A percentile compares a stretch with the other conserved stretches of the same genome.
These are phyloP conservation scores for Oophaga pumilio DNA, from an alignment of 2,113 vertebrate genomes.

Conservation along the genomic window DNA sequence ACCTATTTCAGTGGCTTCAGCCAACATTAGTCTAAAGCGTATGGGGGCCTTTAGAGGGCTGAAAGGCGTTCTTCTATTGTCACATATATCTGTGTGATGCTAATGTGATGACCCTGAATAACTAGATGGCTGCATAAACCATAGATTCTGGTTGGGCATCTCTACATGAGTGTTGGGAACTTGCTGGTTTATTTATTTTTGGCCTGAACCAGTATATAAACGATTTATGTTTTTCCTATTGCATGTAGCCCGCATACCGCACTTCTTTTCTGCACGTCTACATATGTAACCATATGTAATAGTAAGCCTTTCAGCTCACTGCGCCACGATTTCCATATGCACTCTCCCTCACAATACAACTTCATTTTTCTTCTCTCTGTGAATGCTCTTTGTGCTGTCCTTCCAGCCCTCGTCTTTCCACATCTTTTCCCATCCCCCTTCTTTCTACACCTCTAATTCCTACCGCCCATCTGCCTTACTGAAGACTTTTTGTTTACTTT, in stretches of 20 bases:
- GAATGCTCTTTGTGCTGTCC: constrained; percentile 35
- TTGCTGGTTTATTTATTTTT: background rate
- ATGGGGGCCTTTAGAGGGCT: no score
- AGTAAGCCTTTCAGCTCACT: background rate
- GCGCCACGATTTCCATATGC: background rate
- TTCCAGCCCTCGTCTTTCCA: background rate
- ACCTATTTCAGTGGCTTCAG: no score
- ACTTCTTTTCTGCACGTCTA: background rate
- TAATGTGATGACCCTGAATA: no score
- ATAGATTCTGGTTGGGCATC: no score
- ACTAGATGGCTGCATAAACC: no score
- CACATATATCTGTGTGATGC: no score
- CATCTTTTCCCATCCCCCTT: constrained; percentile 42
- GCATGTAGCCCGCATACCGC: background rate
- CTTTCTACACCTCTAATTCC: constrained; percentile 45
- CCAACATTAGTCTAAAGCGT: no score
- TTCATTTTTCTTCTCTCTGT: constrained; percentile 22
- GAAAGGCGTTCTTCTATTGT: no score
- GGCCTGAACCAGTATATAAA: background rate
- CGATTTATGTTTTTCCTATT: background rate
- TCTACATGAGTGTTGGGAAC: no score
- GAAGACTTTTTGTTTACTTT: constrained; percentile 44
- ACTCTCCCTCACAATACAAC: background rate
- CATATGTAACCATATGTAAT: background rate
- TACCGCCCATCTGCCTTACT: constrained; percentile 51